A percentile compares a stretch with the other conserved stretches of the same genome.
These are phyloP conservation scores for Muricea muricata DNA, from an alignment of 92 coral and sea anemone genomes.

Conservation along the genomic window DNA sequence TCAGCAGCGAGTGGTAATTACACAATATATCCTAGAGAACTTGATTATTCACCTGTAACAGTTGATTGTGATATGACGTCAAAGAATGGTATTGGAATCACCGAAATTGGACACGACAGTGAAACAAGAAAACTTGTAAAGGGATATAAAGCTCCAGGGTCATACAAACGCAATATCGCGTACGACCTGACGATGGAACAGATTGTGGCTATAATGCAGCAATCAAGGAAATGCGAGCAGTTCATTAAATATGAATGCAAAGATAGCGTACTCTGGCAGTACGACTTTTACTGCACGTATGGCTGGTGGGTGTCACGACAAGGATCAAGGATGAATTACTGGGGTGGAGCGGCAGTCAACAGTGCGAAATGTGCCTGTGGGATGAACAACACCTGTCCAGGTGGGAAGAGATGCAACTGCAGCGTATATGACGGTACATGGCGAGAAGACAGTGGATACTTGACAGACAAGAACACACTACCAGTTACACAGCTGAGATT, in stretches of 20 bases:
- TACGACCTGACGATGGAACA: conserved; percentile 11
- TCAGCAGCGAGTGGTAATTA: neutral
- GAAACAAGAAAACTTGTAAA: neutral
- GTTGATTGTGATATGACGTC: conserved; percentile 35
- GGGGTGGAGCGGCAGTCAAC: conserved; percentile 68
- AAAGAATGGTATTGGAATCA: conserved; percentile 39
- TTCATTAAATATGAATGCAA: conserved; percentile 40
- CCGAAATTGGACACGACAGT: conserved; percentile 10
- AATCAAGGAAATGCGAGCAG: conserved; percentile 15
- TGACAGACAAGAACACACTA: neutral
- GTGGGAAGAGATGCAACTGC: conserved; percentile 47
- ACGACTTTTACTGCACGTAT: too few species aligned
- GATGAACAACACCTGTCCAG: conserved; percentile 25
- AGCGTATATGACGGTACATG: conserved; percentile 54
- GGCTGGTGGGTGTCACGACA: conserved; percentile 72
- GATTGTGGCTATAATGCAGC: neutral
- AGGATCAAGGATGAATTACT: conserved; percentile 49
- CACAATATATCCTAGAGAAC: neutral
- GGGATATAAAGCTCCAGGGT: neutral
- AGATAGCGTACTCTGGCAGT: neutral
- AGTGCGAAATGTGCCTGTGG: conserved; percentile 70
- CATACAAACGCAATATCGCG: neutral
- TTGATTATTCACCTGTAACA: neutral
- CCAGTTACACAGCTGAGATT: neutral
- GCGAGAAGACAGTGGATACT: conserved; percentile 69